Evolutionary conservation across 2,113 vertebrate genomes (phyloP).

Genomic region (Nannospalax galili): DNA sequence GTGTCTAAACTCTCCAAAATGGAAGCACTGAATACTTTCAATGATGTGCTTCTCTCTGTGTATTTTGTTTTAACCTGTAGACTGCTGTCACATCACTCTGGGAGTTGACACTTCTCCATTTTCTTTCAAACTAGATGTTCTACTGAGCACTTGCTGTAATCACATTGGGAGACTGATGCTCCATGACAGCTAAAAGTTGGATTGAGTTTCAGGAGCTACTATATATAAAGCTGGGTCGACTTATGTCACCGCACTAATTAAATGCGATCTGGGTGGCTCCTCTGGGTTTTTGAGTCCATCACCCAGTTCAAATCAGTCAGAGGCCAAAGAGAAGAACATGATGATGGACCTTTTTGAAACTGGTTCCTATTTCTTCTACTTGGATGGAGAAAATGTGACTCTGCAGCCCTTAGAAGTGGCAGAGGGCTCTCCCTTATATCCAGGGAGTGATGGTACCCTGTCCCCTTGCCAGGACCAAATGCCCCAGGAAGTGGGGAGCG

Average conservation of each 20-base stretch:
- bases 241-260: constrained; percentile 98
- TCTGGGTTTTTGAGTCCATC: constrained; percentile 86
- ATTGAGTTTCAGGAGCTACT: constrained; percentile 97
- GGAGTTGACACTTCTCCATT: constrained; percentile 48
- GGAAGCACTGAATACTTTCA: not conserved
- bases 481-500: constrained; percentile 91
- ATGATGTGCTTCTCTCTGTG: not conserved
- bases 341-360: constrained; percentile 99
- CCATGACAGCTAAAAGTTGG: constrained; percentile 94
- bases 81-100: not conserved
- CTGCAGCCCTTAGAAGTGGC: constrained; percentile 94
- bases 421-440: constrained; percentile 94
- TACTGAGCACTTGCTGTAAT: constrained; percentile 84
- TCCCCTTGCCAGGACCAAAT: constrained; percentile 92
- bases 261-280: constrained; percentile 93
- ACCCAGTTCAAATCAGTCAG: constrained; percentile 82
- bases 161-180: constrained; percentile 90
- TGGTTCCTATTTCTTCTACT: constrained; percentile 97
- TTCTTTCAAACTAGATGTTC: constrained; percentile 78
- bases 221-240: constrained; percentile 95
- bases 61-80: not conserved
- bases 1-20: not conserved
- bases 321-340: constrained; percentile 89
- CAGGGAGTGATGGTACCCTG: constrained; percentile 91
- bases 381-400: constrained; percentile 94